Percentiles rank a stretch among this genome's conserved stretches.
Evolutionary conservation across 2,113 vertebrate genomes (phyloP).

Genomic region (Ammodytes dubius): DNA sequence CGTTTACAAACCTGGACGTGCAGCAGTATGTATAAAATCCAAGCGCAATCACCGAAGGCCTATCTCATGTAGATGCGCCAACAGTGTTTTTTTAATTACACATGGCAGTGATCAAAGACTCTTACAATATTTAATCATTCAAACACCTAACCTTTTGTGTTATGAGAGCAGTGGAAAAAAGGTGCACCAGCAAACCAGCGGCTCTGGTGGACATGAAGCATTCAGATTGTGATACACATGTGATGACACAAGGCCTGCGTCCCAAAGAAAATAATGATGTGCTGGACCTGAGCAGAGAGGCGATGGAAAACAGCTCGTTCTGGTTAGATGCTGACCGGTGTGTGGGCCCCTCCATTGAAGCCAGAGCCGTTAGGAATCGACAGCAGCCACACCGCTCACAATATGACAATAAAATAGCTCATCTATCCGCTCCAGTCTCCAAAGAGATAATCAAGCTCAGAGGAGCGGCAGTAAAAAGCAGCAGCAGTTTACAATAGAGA

Average conservation of each 20-base stretch:
- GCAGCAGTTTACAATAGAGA: not conserved
- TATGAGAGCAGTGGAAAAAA: conserved; percentile 32
- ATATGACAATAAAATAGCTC: conserved; percentile 32
- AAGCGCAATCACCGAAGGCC: no score
- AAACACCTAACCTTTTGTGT: conserved; percentile 18
- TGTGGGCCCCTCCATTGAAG: conserved; percentile 51
- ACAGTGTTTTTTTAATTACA: no score
- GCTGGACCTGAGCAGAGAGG: conserved; percentile 44
- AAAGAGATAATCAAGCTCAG: conserved; percentile 41
- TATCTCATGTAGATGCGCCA: no score
- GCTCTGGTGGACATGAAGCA: conserved; percentile 50
- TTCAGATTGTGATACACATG: conserved; percentile 69
- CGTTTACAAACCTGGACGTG: no score
- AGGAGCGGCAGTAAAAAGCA: conserved; percentile 12
- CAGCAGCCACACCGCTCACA: conserved; percentile 11
- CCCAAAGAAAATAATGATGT: conserved; percentile 68
- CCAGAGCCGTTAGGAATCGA: conserved; percentile 21
- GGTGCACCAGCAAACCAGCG: not conserved
- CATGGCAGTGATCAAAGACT: not conserved
- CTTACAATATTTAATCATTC: conserved; percentile 23
- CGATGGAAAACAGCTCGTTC: conserved; percentile 75
- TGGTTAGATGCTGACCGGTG: conserved; percentile 64
- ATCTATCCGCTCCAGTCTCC: conserved; percentile 9
- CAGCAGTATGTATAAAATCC: no score
- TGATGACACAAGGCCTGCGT: conserved; percentile 66